These are phyloP conservation scores for Osmoderma eremita DNA, from an alignment of 2,888 invertebrate species.

Conservation along the genomic window DNA sequence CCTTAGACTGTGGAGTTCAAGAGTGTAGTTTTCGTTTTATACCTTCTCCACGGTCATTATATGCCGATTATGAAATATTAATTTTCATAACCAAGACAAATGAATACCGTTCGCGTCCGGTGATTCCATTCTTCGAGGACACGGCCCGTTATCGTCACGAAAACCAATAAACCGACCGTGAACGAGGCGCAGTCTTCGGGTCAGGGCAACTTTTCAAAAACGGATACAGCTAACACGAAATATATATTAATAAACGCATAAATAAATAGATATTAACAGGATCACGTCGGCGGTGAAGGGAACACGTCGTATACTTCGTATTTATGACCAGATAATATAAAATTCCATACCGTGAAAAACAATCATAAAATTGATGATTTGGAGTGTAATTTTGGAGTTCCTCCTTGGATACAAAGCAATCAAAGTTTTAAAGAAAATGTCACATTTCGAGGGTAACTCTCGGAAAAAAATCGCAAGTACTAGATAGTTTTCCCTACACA, in stretches of 20 bases:
- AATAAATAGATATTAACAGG: constrained; percentile 31
- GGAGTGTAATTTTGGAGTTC: no score
- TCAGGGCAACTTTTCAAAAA: constrained; percentile 14
- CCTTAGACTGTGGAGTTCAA: no score
- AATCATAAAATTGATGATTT: no score
- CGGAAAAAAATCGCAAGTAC: no score
- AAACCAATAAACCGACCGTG: neutral
- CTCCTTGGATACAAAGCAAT: no score
- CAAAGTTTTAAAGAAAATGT: no score
- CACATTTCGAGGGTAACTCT: no score
- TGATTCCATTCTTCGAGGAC: neutral
- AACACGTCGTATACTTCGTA: constrained; percentile 18
- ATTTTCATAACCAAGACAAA: neutral
- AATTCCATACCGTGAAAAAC: no score
- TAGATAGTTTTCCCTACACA: no score
- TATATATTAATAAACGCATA: constrained; percentile 27
- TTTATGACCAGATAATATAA: constrained; percentile 28
- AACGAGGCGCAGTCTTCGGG: neutral
- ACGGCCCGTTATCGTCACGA: neutral
- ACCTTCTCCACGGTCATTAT: neutral
- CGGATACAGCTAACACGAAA: neutral
- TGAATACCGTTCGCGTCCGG: neutral
- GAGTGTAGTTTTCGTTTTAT: no score
- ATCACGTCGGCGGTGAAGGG: constrained; percentile 18
- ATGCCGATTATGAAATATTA: neutral